phyloP scores from a whole-genome alignment of 30 jellyfish, hydroid and myxozoan genomes.

The Haliclystus octoradiatus region DNA sequence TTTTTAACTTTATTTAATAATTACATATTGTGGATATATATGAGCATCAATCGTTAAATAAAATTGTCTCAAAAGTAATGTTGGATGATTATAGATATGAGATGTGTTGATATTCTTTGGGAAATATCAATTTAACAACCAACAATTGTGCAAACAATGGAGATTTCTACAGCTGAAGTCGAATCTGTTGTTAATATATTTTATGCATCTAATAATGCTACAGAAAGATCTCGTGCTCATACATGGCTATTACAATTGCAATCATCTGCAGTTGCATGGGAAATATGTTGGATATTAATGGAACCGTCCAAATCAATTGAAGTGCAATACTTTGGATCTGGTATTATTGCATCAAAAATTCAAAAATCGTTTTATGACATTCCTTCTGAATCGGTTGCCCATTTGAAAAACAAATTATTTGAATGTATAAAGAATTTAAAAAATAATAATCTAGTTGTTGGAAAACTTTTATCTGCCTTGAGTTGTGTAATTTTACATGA shows the following conservation, averaged over 20 bases:
- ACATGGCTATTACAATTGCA: constrained; percentile 63
- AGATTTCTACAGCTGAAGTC: no score
- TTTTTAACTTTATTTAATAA: no score
- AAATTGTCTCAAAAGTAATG: no score
- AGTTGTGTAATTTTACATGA: constrained; percentile 37
- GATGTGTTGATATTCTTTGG: no score
- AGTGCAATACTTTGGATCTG: constrained; percentile 70
- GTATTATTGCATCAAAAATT: constrained; percentile 50
- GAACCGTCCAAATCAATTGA: constrained; percentile 40
- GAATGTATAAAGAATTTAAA: constrained; percentile 6
- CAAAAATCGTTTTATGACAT: constrained; percentile 34
- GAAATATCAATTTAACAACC: no score
- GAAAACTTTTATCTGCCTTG: constrained; percentile 43
- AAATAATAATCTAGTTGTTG: constrained; percentile 37
- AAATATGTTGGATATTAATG: constrained; percentile 52
- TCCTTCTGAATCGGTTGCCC: constrained; percentile 26
- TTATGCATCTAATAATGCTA: no score
- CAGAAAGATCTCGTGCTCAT: constrained; percentile 61
- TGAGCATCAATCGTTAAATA: no score
- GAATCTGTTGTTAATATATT: no score
- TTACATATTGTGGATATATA: no score
- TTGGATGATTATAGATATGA: no score
- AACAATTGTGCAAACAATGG: no score
- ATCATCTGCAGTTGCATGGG: constrained; percentile 58
- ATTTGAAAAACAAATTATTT: constrained; percentile 35